Conservation (phyloP, 2,888 invertebrate genomes). For the Sinotaia quadrata region DNA sequence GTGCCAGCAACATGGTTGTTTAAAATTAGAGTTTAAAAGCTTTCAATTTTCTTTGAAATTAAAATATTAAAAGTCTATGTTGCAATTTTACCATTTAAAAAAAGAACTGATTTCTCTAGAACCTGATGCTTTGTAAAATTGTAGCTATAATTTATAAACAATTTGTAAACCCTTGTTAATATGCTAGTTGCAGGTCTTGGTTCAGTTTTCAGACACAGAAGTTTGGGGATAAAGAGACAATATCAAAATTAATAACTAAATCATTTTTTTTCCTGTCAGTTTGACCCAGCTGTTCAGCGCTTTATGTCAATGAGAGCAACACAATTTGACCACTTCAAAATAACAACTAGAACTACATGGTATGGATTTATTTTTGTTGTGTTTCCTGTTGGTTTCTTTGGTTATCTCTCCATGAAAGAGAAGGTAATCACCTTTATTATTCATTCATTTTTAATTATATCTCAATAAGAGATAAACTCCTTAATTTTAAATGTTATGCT, state of each 20-base stretch:
- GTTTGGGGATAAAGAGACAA: too few relatives aligned
- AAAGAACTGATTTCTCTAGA: too few relatives aligned
- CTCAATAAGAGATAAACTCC: too few relatives aligned
- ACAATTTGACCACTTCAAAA: conserved; percentile 79
- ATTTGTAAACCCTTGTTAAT: not conserved
- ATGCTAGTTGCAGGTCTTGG: not conserved
- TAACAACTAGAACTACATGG: conserved; percentile 77
- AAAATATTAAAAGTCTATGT: too few relatives aligned
- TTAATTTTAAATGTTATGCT: too few relatives aligned
- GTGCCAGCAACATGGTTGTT: too few relatives aligned
- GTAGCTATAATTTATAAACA: not conserved
- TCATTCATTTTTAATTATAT: not conserved
- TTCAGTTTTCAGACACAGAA: too few relatives aligned
- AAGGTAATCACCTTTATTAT: conserved; percentile 31
- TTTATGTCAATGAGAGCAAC: conserved; percentile 82
- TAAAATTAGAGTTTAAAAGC: too few relatives aligned
- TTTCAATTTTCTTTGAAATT: too few relatives aligned
- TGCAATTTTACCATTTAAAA: too few relatives aligned
- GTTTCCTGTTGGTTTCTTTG: conserved; percentile 44
- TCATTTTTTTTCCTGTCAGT: conserved; percentile 74
- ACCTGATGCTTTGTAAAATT: not conserved
- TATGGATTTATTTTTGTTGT: conserved; percentile 72
- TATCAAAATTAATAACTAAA: not conserved
- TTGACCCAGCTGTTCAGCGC: conserved; percentile 85
- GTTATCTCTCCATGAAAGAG: conserved; percentile 32